Percentiles rank a stretch among this genome's conserved stretches.
Conservation (phyloP, 2,888 invertebrate genomes). For the Drosophila barbarae region DNA sequence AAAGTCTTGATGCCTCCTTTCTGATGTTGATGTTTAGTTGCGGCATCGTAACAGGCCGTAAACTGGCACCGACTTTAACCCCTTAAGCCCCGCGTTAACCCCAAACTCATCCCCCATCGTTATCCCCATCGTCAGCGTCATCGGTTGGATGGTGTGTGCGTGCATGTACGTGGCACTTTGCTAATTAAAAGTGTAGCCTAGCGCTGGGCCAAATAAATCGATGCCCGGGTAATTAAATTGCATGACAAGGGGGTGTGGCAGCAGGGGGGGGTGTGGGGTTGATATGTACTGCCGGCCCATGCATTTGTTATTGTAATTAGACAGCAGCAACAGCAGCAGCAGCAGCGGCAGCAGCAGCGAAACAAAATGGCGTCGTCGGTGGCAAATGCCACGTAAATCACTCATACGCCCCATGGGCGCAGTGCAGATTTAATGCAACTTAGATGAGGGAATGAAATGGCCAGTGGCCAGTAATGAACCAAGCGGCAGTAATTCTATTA, state of each 20-base stretch:
- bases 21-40: not conserved
- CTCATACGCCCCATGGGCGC: constrained; percentile 51
- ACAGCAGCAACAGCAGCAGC: constrained; percentile 32
- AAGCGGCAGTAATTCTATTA: constrained; percentile 16
- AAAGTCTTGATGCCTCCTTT: not conserved
- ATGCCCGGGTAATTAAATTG: constrained; percentile 74
- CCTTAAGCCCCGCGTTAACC: constrained; percentile 7
- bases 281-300: constrained; percentile 24
- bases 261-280: not conserved
- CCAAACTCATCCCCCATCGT: not conserved
- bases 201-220: constrained; percentile 67
- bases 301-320: constrained; percentile 67
- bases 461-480: constrained; percentile 12
- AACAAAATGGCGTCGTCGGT: constrained; percentile 59
- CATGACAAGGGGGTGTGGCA: constrained; percentile 44
- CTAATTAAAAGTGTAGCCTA: constrained; percentile 71
- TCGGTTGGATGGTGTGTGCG: constrained; percentile 30
- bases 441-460: constrained; percentile 5
- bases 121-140: not conserved
- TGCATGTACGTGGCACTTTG: constrained; percentile 71
- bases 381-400: constrained; percentile 52
- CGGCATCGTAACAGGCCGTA: constrained; percentile 62
- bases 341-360: constrained; percentile 26
- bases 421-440: constrained; percentile 29
- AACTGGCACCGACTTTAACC: constrained; percentile 58